Percentiles rank a stretch among this genome's conserved stretches.
Conservation (phyloP, 1,140 invertebrate species). For the Dreissena polymorpha region DNA sequence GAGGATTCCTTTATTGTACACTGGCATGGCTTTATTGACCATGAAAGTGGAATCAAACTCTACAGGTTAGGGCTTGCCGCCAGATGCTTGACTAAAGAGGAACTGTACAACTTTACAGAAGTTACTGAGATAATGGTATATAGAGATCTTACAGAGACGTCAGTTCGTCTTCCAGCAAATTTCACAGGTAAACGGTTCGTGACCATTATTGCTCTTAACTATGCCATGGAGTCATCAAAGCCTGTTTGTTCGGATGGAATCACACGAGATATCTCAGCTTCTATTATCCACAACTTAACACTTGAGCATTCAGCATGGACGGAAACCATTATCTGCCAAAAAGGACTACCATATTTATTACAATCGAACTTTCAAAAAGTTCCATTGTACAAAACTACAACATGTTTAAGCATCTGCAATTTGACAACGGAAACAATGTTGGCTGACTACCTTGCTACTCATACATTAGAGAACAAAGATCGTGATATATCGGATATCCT, state of each 20-base stretch:
- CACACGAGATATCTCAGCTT: conserved; percentile 40
- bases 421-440: neutral
- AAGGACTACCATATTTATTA: conserved; percentile 48
- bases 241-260: conserved; percentile 62
- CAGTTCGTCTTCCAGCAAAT: conserved; percentile 21
- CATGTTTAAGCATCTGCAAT: neutral
- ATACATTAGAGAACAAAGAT: neutral
- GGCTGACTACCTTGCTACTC: conserved; percentile 1
- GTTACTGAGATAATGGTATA: neutral
- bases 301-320: conserved; percentile 38
- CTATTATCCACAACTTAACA: conserved; percentile 37
- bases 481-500: neutral
- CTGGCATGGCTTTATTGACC: conserved; percentile 65
- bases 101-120: conserved; percentile 5
- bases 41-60: conserved; percentile 62
- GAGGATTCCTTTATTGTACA: conserved; percentile 34
- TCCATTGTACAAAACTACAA: neutral
- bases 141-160: conserved; percentile 3
- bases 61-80: conserved; percentile 52
- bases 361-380: neutral
- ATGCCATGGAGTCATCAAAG: conserved; percentile 60
- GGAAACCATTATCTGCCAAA: conserved; percentile 38
- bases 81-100: conserved; percentile 41
- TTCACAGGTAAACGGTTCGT: conserved; percentile 46
- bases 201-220: conserved; percentile 59